Evolutionary conservation across 2,888 invertebrate species (phyloP).

Genomic region (Caenorhabditis japonica): DNA sequence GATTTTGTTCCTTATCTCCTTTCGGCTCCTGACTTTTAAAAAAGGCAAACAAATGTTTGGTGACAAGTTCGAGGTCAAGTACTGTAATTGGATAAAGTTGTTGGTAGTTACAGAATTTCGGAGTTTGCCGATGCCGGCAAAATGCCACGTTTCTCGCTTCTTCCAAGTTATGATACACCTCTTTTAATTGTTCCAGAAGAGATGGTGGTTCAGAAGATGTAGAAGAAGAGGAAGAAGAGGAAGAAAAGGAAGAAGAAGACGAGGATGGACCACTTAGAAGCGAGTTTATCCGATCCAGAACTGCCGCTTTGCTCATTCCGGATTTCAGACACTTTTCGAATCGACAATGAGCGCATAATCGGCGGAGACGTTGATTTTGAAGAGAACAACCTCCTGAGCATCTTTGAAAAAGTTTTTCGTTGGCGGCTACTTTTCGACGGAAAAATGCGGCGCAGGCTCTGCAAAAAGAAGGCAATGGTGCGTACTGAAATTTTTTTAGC

Average conservation of each 20-base stretch:
- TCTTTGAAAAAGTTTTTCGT: conserved; percentile 3
- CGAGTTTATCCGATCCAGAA: conserved; percentile 8
- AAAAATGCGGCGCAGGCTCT: conserved; percentile 48
- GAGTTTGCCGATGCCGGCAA: neutral
- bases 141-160: no score
- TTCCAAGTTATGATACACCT: no score
- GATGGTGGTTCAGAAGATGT: no score
- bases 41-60: neutral
- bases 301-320: conserved; percentile 32
- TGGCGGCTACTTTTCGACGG: conserved; percentile 23
- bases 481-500: neutral
- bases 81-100: neutral
- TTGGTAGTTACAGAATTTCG: neutral
- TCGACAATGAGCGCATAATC: conserved; percentile 30
- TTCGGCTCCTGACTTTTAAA: neutral
- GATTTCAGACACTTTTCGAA: conserved; percentile 25
- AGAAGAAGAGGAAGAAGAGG: no score
- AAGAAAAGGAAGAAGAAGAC: no score
- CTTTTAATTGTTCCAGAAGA: no score
- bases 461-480: neutral
- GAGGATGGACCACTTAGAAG: no score
- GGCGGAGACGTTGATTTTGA: conserved; percentile 13
- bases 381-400: conserved; percentile 24
- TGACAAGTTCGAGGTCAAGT: neutral
- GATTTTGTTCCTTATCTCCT: neutral